phyloP scores from a whole-genome alignment of 2,113 vertebrate genomes.

The Stomatorhinus ivindoensis region DNA sequence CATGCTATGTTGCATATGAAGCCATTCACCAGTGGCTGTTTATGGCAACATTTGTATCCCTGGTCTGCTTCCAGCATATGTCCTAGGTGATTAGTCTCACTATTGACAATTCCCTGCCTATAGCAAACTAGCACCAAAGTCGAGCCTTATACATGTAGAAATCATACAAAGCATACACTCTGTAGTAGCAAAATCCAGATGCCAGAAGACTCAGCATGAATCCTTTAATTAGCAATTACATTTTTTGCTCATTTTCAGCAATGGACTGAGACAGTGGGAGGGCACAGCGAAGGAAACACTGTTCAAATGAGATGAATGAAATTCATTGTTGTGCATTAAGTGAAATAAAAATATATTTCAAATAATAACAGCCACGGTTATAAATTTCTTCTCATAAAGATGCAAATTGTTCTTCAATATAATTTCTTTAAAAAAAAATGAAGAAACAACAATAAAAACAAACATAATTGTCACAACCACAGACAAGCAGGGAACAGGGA shows the following conservation, averaged over 20 bases:
- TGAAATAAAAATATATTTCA: background rate
- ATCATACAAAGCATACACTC: background rate
- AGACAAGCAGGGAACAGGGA: too few relatives aligned
- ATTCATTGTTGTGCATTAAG: background rate
- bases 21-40: background rate
- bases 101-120: background rate
- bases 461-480: background rate
- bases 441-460: background rate
- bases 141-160: background rate
- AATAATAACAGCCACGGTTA: background rate
- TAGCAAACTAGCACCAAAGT: background rate
- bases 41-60: background rate
- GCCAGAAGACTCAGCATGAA: background rate
- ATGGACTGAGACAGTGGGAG: background rate
- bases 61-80: background rate
- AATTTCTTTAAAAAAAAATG: background rate
- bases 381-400: background rate
- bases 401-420: background rate
- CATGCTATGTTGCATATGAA: background rate
- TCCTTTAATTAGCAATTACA: background rate
- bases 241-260: background rate
- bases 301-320: background rate
- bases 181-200: background rate
- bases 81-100: background rate
- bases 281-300: background rate